These are phyloP conservation scores for Lepidocolaptes lacrymiger DNA, from an alignment of 2,797 vertebrate species.

Conservation along the genomic window DNA sequence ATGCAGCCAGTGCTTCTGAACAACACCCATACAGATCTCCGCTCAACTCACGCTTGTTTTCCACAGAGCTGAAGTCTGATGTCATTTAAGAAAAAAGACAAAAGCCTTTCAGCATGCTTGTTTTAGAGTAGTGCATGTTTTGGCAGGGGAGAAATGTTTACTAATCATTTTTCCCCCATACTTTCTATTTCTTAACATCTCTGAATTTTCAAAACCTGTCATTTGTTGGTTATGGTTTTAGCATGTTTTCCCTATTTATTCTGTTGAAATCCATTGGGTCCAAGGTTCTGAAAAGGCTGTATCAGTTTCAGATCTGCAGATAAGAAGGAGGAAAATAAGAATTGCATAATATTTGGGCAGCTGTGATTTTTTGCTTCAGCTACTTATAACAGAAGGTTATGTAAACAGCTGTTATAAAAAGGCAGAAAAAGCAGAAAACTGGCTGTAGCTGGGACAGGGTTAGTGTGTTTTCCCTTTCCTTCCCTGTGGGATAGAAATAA, in stretches of 20 bases:
- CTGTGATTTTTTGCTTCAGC: neutral
- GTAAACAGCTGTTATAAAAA: neutral
- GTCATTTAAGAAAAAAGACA: neutral
- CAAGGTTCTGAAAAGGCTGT: neutral
- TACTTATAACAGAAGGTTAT: neutral
- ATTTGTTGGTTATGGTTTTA: neutral
- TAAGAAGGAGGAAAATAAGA: neutral
- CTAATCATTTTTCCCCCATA: neutral
- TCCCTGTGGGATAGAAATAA: neutral
- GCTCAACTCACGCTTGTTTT: neutral
- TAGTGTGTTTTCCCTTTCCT: neutral
- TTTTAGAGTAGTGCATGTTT: neutral
- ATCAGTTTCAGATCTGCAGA: neutral
- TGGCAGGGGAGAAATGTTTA: rapidly evolving
- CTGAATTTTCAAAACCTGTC: neutral
- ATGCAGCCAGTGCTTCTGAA: neutral
- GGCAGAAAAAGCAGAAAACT: neutral
- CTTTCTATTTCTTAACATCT: neutral
- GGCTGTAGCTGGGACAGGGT: neutral
- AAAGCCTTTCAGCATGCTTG: neutral
- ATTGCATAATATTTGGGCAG: neutral
- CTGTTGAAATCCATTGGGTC: neutral
- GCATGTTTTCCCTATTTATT: neutral
- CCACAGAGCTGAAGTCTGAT: neutral
- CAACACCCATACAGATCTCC: rapidly evolving